phyloP scores from a whole-genome alignment of 2,797 vertebrate species.

The Enteromius argenteus region DNA sequence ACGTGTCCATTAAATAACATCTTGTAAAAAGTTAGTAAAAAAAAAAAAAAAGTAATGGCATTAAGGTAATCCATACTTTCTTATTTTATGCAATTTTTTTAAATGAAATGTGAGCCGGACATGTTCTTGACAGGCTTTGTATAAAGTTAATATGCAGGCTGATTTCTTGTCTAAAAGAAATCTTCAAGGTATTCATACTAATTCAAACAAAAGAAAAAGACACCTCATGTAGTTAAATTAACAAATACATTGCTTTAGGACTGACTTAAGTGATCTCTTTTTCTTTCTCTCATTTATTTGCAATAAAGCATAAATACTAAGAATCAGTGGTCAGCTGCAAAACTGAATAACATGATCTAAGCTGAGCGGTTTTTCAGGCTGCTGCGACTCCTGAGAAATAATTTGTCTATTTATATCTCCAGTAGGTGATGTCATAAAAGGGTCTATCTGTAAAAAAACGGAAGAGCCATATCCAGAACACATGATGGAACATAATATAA shows the following conservation, averaged over 20 bases:
- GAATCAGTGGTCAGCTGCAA: background rate
- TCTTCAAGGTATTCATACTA: background rate
- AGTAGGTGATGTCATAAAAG: constrained; percentile 9
- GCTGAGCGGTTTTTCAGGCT: constrained; percentile 1
- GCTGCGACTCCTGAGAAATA: constrained; percentile 15
- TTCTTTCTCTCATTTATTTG: background rate
- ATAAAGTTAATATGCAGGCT: background rate
- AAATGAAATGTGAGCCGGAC: background rate
- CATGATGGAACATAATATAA: background rate
- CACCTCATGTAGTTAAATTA: background rate
- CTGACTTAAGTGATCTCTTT: background rate
- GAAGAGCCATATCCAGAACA: background rate
- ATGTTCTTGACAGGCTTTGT: background rate
- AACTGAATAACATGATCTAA: background rate
- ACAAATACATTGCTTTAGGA: background rate
- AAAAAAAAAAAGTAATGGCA: background rate
- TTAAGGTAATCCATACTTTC: background rate
- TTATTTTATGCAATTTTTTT: background rate
- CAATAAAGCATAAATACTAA: background rate
- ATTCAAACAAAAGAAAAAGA: background rate
- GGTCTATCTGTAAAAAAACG: background rate
- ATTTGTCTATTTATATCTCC: constrained; percentile 38
- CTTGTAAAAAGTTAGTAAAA: too few relatives aligned
- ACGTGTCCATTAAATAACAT: background rate
- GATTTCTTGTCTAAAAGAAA: background rate